Evolutionary conservation across 2,113 vertebrate genomes (phyloP), one percentile per base, ranked within the genome.

Genomic region (Austrofundulus limnaeus): DNA sequence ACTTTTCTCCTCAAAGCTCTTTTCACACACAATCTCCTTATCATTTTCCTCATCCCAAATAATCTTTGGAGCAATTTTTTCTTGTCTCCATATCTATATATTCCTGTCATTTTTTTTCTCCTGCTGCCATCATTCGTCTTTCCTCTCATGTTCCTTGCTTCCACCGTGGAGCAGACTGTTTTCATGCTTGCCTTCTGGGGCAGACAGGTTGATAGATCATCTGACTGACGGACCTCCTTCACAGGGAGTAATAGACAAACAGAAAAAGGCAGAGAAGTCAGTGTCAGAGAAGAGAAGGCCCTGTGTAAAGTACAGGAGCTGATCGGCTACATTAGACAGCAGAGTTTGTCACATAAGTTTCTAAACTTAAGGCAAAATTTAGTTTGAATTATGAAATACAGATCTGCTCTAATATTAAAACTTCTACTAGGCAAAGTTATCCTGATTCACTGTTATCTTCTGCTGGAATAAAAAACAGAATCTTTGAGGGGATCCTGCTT

Each of bases 171-270:
- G 39, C 46, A 48, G n/a, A 47, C 46, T 31, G 56, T 66, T 60
- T 60, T 38, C 51, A 19, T 17, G 17, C 23, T 55, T 2, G 4
- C 31, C 15, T 77, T 54, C 51, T 2, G 4, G 48, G 14, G n/a
- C 49, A 75, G 55, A 65, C 61, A 38, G 39, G 39, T 52, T 25
- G 34, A 62, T 61, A 50, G 54, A 56, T 65, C 56, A 58, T 31
- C 61, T 47, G 51, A 68, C 50, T 61, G 56, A 58, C 55, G 20
- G 38, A 54, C 67, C 0, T 31, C 59, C 51, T 46, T 66, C 58
- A 77, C 48, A 67, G 47, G 51, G 66, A 39, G 71, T 74, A 71
- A 79, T 20, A 23, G 57, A 61, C 37, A 66, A 49, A 49, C 16
- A 12, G 45, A 62, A 28, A 61, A 48, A 62, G 50, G 56, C 46